Conservation (phyloP, 53 echinoderm and acorn worm genomes). For the Glandiceps talaboti region DNA sequence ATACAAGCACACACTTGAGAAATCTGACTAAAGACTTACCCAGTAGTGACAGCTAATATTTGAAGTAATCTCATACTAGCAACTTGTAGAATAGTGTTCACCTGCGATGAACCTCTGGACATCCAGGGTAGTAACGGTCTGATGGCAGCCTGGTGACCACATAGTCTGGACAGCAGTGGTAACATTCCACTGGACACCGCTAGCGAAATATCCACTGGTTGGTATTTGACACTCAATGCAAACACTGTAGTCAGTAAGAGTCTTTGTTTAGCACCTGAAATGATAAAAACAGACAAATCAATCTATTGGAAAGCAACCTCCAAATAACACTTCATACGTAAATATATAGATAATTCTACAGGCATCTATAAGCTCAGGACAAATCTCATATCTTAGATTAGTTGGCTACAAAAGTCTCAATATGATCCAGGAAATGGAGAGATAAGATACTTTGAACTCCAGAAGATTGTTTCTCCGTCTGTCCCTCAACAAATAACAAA, state of each 20-base stretch:
- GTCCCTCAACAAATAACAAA: too few species aligned
- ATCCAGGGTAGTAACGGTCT: slow-evolving; percentile 52
- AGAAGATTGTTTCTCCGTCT: too few species aligned
- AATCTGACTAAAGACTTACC: too few species aligned
- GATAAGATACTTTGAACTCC: too few species aligned
- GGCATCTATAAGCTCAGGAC: too few species aligned
- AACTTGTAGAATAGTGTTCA: slow-evolving; percentile 71
- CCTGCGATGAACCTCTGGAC: slow-evolving; percentile 42
- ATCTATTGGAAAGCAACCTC: too few species aligned
- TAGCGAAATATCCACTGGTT: slow-evolving; percentile 62
- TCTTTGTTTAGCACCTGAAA: slow-evolving; percentile 63
- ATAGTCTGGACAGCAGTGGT: slow-evolving; percentile 57
- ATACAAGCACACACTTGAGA: background rate
- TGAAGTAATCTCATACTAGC: slow-evolving; percentile 90
- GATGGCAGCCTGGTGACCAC: slow-evolving; percentile 52
- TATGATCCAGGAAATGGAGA: too few species aligned
- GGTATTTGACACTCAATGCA: slow-evolving; percentile 94
- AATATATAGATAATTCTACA: too few species aligned
- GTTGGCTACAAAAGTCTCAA: too few species aligned
- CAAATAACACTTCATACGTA: too few species aligned
- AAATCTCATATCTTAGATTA: too few species aligned
- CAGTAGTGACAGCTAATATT: slow-evolving; percentile 82
- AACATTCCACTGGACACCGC: slow-evolving; percentile 89
- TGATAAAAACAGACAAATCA: too few species aligned
- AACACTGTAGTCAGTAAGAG: slow-evolving; percentile 73